These are phyloP conservation scores for Pteruthius melanotis DNA, from an alignment of 2,113 vertebrate species.

Conservation along the genomic window DNA sequence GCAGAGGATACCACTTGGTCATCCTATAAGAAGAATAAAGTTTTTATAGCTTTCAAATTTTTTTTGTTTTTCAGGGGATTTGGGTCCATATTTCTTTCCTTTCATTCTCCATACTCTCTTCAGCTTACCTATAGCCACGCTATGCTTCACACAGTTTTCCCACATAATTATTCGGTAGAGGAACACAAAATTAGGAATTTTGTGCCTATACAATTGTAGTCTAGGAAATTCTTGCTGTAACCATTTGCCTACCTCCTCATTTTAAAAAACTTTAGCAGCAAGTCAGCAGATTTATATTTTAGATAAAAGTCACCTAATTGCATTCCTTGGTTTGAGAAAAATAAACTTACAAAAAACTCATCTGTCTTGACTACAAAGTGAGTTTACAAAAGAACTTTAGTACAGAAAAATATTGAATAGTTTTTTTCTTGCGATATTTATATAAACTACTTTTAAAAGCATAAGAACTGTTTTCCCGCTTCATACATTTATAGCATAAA, in stretches of 20 bases:
- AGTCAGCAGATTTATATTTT: conserved; percentile 23
- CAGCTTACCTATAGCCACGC: background rate
- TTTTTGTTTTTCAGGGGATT: background rate
- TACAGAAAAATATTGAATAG: conserved; percentile 7
- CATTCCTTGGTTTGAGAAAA: conserved; percentile 39
- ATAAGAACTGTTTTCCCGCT: conserved; percentile 4
- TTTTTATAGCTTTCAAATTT: background rate
- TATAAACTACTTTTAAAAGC: conserved; percentile 41
- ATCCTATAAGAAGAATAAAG: background rate
- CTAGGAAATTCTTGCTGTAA: background rate
- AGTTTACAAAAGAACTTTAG: conserved; percentile 41
- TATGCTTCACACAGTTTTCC: background rate
- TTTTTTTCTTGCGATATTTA: conserved; percentile 26
- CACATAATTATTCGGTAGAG: background rate
- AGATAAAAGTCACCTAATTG: conserved; percentile 49
- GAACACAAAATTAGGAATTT: background rate
- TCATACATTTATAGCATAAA: background rate
- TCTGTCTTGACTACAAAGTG: conserved; percentile 30
- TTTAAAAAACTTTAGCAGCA: background rate
- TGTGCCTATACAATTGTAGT: background rate
- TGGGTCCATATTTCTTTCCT: background rate
- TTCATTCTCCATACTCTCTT: background rate
- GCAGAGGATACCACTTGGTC: background rate
- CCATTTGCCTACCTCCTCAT: background rate
- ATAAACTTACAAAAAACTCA: conserved; percentile 26